Base-by-base conservation (phyloP, 2,113 vertebrate genomes). In the Haliaeetus leucogaster region DNA sequence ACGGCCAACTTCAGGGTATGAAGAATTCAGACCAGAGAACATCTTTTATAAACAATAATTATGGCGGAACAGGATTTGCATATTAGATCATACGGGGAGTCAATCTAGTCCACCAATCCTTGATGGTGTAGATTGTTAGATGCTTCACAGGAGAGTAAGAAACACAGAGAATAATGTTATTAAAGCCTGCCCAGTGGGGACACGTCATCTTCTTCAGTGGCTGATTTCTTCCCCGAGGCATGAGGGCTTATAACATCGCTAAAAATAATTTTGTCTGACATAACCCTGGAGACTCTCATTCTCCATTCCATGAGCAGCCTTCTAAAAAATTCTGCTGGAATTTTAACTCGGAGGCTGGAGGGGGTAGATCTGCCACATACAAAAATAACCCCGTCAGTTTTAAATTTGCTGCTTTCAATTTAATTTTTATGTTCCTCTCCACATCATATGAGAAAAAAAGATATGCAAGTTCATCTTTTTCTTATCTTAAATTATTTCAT, bases 231-330 rank as follows among this genome's bases (percentile, higher is more conserved):
- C 92, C 95, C 95, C 0, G 23, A 94, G 96, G 97, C 95, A 93
- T 5, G 36, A 95, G 92, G 90, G 83, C 89, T 96, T 63, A 47
- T 62, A 96, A 71, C 86, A 63, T 30, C 2, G n/a, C 93, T 95
- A 96, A 97, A 96, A 97, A 97, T 95, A 97, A 86, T 92, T 91
- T 36, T 95, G 96, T 95, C 92, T 95, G 95, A 94, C 93, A 96
- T 92, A 94, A 96, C 96, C 92, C 96, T 19, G 10, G 95, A 95
- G 91, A 93, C 58, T 95, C 62, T 82, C 47, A 2, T 76, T 93
- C 95, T 91, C 94, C 81, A 67, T 91, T 86, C 82, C 89, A 96
- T 0, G 7, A 89, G 47, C 82, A 93, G 89, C 81, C 81, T 91
- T 86, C 89, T 13, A 74, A 93, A 95, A 95, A 87, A 89, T 87